These are phyloP conservation scores for Chrysomallon squamiferum DNA, from an alignment of 1,140 invertebrate species.

Conservation along the genomic window DNA sequence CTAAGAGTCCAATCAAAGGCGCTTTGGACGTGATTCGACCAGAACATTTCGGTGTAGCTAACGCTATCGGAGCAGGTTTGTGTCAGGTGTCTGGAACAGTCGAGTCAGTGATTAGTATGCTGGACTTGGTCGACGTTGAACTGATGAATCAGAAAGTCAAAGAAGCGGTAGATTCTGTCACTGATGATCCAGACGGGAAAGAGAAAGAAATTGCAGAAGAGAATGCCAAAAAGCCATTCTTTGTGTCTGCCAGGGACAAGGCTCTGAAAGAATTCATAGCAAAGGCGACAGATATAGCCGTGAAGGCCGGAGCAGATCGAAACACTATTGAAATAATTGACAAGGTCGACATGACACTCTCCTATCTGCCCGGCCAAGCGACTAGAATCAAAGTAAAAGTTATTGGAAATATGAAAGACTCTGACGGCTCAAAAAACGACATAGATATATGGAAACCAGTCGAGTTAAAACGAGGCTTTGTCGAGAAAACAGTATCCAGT, in stretches of 20 bases:
- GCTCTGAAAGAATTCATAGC: slow-evolving; percentile 22
- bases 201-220: slow-evolving; percentile 13
- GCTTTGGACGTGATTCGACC: slow-evolving; percentile 31
- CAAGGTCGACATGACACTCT: slow-evolving; percentile 33
- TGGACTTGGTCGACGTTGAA: slow-evolving; percentile 19
- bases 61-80: slow-evolving; percentile 57
- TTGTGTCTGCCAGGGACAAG: slow-evolving; percentile 28
- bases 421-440: background rate
- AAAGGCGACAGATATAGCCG: slow-evolving; percentile 19
- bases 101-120: slow-evolving; percentile 38
- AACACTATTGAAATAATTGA: slow-evolving; percentile 34
- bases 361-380: slow-evolving; percentile 50
- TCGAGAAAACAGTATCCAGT: background rate
- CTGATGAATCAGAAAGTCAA: slow-evolving; percentile 11
- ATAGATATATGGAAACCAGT: background rate
- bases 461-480: background rate
- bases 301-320: slow-evolving; percentile 34
- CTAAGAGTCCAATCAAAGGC: slow-evolving; percentile 20
- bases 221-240: slow-evolving; percentile 24
- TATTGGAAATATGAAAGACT: slow-evolving; percentile 35
- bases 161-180: background rate
- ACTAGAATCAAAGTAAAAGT: slow-evolving; percentile 44
- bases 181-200: slow-evolving; percentile 21
- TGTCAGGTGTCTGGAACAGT: slow-evolving; percentile 46
- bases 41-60: slow-evolving; percentile 48